Conservation (phyloP, 2,113 vertebrate genomes). For the Myiagra hebetior region DNA sequence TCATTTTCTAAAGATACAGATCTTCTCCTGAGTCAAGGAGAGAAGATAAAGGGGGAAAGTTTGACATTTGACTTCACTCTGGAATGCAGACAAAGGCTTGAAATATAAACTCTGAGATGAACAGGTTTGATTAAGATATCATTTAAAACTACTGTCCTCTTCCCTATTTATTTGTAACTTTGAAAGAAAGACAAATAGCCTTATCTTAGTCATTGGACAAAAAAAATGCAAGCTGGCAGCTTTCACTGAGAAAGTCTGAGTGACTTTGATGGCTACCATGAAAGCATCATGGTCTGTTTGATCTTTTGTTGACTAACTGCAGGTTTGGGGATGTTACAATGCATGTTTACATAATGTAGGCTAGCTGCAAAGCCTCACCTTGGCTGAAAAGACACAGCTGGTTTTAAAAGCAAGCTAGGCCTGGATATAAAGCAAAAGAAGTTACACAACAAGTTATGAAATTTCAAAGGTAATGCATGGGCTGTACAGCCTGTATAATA, state of each 20-base stretch:
- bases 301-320: conserved; percentile 60
- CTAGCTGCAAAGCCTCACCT: conserved; percentile 11
- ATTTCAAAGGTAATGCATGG: not conserved
- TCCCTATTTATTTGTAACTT: conserved; percentile 36
- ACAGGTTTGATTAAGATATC: conserved; percentile 39
- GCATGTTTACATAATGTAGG: conserved; percentile 16
- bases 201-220: not conserved
- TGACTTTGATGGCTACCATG: conserved; percentile 57
- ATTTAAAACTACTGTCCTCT: conserved; percentile 31
- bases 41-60: conserved; percentile 22
- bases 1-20: conserved; percentile 56
- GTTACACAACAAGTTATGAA: not conserved
- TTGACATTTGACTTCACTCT: conserved; percentile 38
- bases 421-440: not conserved
- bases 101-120: conserved; percentile 51
- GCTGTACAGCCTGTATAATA: not conserved
- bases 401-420: not conserved
- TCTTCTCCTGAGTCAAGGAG: conserved; percentile 3
- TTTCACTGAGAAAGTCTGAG: not conserved
- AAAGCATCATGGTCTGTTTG: conserved; percentile 32
- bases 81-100: conserved; percentile 53
- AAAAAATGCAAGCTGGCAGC: not conserved
- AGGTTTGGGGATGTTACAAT: conserved; percentile 25
- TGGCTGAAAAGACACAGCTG: conserved; percentile 18
- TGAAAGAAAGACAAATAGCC: not conserved